Evolutionary conservation across 2,888 invertebrate genomes (phyloP).

Genomic region (Beris chalybata): DNA sequence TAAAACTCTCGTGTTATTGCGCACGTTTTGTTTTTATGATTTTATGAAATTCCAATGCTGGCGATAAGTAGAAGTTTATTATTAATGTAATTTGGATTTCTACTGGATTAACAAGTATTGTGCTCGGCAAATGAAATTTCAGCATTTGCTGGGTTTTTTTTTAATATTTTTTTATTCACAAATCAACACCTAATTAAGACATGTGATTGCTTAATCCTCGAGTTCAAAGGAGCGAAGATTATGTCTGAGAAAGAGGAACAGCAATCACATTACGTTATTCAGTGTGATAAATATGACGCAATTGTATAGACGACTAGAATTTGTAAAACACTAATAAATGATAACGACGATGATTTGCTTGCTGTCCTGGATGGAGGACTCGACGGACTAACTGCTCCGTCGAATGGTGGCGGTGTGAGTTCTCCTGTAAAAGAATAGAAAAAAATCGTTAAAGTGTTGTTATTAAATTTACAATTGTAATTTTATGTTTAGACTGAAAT

Average conservation of each 20-base stretch:
- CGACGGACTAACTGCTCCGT: conserved; percentile 45
- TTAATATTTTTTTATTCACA: neutral
- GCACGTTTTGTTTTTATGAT: neutral
- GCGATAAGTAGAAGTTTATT: conserved; percentile 18
- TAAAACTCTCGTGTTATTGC: too few species aligned
- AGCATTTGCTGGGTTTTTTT: neutral
- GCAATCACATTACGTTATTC: conserved; percentile 7
- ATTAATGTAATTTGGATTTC: neutral
- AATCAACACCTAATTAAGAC: conserved; percentile 1
- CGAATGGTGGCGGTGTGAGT: conserved; percentile 45
- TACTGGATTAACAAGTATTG: conserved; percentile 16
- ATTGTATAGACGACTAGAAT: conserved; percentile 30
- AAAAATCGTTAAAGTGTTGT: too few species aligned
- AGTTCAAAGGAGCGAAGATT: too few species aligned
- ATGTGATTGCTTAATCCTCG: neutral
- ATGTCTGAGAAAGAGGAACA: neutral
- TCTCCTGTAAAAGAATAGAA: conserved; percentile 28
- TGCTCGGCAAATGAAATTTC: conserved; percentile 10
- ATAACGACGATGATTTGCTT: conserved; percentile 37
- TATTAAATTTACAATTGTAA: too few species aligned
- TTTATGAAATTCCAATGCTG: conserved; percentile 1
- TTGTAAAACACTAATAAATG: conserved; percentile 30
- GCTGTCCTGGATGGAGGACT: conserved; percentile 41
- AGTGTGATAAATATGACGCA: conserved; percentile 24
- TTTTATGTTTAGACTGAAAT: too few species aligned